Evolutionary conservation across 2,888 invertebrate species (phyloP).

Genomic region (Netelia melanura): DNA sequence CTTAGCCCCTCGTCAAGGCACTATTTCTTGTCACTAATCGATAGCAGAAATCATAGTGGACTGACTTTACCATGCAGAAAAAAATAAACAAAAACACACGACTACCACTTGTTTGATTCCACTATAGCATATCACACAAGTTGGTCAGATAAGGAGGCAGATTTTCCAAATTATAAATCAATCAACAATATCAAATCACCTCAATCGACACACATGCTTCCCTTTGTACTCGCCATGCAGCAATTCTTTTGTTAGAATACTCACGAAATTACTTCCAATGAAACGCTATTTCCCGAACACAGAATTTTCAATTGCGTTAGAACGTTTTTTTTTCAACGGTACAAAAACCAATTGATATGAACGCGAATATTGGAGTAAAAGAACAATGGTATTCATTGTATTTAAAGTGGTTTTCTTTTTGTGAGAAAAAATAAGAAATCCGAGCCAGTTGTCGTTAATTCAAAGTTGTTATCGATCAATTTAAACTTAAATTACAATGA

Average conservation of each 20-base stretch:
- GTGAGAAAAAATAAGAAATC: background rate
- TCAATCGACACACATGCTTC: slow-evolving; percentile 62
- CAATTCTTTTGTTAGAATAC: slow-evolving; percentile 77
- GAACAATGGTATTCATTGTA: background rate
- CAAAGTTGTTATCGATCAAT: slow-evolving; percentile 13
- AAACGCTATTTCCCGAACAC: slow-evolving; percentile 83
- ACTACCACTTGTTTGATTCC: background rate
- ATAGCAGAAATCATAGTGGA: background rate
- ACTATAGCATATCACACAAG: slow-evolving; percentile 1
- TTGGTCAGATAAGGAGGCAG: slow-evolving; percentile 5
- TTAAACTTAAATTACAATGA: background rate
- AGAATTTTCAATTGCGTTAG: slow-evolving; percentile 63
- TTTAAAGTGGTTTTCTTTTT: background rate
- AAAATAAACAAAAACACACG: slow-evolving; percentile 34
- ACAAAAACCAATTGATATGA: slow-evolving; percentile 29
- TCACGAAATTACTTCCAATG: slow-evolving; percentile 85
- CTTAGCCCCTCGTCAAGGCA: background rate
- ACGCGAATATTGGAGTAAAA: slow-evolving; percentile 18
- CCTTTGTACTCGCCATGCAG: slow-evolving; percentile 46
- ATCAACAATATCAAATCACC: slow-evolving; percentile 62
- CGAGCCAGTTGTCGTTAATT: background rate
- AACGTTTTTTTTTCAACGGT: slow-evolving; percentile 14
- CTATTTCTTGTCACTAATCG: slow-evolving; percentile 2
- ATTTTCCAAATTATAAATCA: background rate
- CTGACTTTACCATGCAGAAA: slow-evolving; percentile 29